These are phyloP conservation scores for Sceloporus undulatus DNA, from an alignment of 2,113 vertebrate species.

Conservation along the genomic window DNA sequence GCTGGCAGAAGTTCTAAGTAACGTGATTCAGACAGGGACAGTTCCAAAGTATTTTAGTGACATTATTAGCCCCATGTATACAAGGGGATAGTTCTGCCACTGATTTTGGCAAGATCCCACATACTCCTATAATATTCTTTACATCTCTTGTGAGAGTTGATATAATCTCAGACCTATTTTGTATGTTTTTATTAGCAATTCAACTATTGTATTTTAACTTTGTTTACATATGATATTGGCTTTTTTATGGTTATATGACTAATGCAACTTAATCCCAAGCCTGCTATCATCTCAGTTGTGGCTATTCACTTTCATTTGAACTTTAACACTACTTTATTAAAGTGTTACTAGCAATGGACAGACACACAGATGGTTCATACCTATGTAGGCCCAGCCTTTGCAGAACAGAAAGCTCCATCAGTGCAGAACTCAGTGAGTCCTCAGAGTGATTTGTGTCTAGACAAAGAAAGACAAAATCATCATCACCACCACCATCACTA, in stretches of 20 bases:
- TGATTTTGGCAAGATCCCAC: not conserved
- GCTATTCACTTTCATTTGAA: not conserved
- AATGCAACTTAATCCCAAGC: too few relatives aligned
- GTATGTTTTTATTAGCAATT: too few relatives aligned
- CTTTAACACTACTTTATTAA: not conserved
- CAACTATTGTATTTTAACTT: too few relatives aligned
- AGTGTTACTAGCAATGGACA: not conserved
- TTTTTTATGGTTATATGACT: too few relatives aligned
- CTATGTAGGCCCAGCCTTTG: constrained; percentile 82
- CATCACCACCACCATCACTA: too few relatives aligned
- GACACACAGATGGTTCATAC: constrained; percentile 57
- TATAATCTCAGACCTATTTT: not conserved
- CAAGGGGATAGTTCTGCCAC: not conserved
- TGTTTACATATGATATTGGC: too few relatives aligned
- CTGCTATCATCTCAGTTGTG: too few relatives aligned
- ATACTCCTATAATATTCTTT: not conserved
- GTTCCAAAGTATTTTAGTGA: not conserved
- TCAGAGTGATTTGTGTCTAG: constrained; percentile 61
- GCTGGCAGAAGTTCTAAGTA: not conserved
- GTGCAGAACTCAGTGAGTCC: constrained; percentile 51
- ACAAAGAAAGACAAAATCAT: not conserved
- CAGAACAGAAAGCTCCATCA: constrained; percentile 79
- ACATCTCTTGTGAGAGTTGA: not conserved
- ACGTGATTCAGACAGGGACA: not conserved
- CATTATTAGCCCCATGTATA: not conserved